phyloP scores from a whole-genome alignment of 2,888 invertebrate species.

The Schizotus pectinicornis region DNA sequence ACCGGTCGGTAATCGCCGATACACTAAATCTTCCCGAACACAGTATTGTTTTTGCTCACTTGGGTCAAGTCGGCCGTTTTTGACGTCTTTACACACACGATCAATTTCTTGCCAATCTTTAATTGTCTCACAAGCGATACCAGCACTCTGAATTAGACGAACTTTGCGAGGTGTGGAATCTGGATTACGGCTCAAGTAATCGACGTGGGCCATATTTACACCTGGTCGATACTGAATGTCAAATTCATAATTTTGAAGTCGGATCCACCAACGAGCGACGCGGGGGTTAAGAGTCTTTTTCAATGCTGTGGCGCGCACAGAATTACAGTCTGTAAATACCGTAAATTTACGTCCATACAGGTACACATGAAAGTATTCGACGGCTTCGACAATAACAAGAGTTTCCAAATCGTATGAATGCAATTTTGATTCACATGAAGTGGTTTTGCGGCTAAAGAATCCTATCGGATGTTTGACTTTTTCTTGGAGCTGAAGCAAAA shows the following conservation, averaged over 20 bases:
- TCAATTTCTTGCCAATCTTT: too few relatives aligned
- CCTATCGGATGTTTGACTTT: neutral
- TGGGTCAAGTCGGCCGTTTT: too few relatives aligned
- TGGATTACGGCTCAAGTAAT: constrained; percentile 31
- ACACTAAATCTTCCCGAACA: too few relatives aligned
- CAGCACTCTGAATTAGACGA: too few relatives aligned
- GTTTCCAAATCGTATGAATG: constrained; percentile 16
- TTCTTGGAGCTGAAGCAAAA: neutral
- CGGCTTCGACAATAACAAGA: constrained; percentile 16
- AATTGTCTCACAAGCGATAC: too few relatives aligned
- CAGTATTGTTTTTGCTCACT: too few relatives aligned
- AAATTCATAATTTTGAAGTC: constrained; percentile 1
- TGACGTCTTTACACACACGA: too few relatives aligned
- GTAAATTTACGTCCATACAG: too few relatives aligned
- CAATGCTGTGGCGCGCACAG: constrained; percentile 24
- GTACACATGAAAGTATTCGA: constrained; percentile 17
- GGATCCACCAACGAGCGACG: constrained; percentile 11
- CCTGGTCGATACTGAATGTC: too few relatives aligned
- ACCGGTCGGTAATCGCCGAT: too few relatives aligned
- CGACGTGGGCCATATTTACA: constrained; percentile 33
- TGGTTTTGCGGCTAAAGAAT: neutral
- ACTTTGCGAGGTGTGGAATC: too few relatives aligned
- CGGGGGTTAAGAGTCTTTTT: constrained; percentile 29
- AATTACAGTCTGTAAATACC: constrained; percentile 36
- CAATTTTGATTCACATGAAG: neutral